Conservation (phyloP, 1,140 invertebrate genomes). For the Hylaeus volcanicus region DNA sequence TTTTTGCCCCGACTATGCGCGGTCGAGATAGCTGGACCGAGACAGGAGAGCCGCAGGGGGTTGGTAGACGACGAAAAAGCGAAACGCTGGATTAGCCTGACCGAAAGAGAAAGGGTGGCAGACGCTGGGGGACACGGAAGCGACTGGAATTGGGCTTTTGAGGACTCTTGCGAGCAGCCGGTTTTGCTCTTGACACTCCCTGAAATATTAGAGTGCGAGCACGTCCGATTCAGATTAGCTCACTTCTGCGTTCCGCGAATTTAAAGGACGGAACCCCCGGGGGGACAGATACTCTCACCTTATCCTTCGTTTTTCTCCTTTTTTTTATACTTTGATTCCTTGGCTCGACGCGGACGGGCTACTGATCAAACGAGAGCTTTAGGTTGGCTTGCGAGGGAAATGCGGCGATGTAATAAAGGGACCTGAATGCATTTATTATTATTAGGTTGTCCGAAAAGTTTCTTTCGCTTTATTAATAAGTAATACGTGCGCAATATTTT, state of each 20-base stretch:
- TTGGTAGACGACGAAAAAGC: conserved; percentile 8
- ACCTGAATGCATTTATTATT: too few species aligned
- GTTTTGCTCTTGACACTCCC: conserved; percentile 68
- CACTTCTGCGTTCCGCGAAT: conserved; percentile 15
- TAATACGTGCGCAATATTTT: too few species aligned
- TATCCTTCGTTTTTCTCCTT: too few species aligned
- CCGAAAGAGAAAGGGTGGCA: conserved; percentile 18
- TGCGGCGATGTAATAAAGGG: too few species aligned
- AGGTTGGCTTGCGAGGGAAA: too few species aligned
- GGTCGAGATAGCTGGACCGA: not conserved
- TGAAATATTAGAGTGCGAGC: conserved; percentile 74
- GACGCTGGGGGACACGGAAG: conserved; percentile 4
- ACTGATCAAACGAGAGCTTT: not conserved
- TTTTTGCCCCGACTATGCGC: not conserved
- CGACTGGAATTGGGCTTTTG: conserved; percentile 50
- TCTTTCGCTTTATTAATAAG: too few species aligned
- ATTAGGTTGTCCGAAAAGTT: too few species aligned
- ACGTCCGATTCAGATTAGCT: conserved; percentile 68
- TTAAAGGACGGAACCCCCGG: conserved; percentile 13
- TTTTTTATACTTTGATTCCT: not conserved
- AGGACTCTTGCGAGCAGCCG: conserved; percentile 56
- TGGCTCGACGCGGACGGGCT: not conserved
- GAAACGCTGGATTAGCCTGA: conserved; percentile 34
- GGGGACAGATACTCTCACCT: not conserved
- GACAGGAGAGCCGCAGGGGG: not conserved